Percentiles rank a stretch among this genome's conserved stretches.
These are phyloP conservation scores for Pelvicachromis taeniatus DNA, from an alignment of 2,113 vertebrate species.

Conservation along the genomic window DNA sequence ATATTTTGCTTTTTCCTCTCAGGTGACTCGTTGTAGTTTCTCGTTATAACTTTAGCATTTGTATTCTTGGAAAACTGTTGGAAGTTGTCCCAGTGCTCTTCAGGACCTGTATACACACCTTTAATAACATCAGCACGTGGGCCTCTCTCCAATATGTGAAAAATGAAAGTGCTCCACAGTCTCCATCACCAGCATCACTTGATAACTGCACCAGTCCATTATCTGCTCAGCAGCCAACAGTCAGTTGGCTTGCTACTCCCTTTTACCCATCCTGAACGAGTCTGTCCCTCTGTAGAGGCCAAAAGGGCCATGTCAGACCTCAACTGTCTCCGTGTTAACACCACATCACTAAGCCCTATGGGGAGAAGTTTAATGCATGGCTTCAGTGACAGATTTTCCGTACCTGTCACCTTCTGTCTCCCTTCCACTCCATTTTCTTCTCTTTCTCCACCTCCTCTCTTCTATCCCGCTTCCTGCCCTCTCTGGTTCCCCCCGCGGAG, in stretches of 20 bases:
- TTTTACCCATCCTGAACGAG: constrained; percentile 1
- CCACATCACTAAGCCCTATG: constrained; percentile 31
- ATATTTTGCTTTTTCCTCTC: neutral
- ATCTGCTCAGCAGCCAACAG: constrained; percentile 19
- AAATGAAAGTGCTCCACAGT: constrained; percentile 9
- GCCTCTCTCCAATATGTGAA: neutral
- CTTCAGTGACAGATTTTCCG: constrained; percentile 2
- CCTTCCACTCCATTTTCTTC: neutral
- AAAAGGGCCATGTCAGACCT: constrained; percentile 17
- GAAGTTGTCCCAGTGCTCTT: neutral
- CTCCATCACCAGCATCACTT: constrained; percentile 22
- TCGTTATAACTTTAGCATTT: neutral
- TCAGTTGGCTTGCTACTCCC: neutral
- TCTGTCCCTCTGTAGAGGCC: constrained; percentile 16
- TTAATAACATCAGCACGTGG: neutral
- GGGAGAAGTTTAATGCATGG: constrained; percentile 14
- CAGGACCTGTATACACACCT: neutral
- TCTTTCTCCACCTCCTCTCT: neutral
- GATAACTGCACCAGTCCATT: constrained; percentile 22
- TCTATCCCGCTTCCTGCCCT: neutral
- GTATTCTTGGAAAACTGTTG: neutral
- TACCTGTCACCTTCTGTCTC: constrained; percentile 24
- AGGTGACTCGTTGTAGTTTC: neutral
- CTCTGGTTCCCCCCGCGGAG: constrained; percentile 2
- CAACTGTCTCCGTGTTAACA: constrained; percentile 33